Evolutionary conservation across 1,140 invertebrate species (phyloP).

Genomic region (Drosophila azteca): DNA sequence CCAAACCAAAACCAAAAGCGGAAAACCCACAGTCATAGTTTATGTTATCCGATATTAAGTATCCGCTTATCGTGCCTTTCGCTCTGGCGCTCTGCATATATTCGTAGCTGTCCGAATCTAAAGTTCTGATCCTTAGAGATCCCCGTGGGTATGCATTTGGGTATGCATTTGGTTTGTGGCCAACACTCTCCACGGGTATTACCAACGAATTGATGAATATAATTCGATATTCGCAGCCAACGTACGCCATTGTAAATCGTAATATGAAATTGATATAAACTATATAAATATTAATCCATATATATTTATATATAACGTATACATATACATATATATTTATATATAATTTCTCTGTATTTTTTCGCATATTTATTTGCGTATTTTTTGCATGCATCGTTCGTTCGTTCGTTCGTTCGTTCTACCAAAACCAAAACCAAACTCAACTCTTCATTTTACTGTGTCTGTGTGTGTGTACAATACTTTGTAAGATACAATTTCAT

Average conservation of each 20-base stretch:
- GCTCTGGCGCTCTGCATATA: no score
- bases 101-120: no score
- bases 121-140: no score
- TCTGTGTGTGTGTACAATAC: slow-evolving; percentile 78
- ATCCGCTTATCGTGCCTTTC: no score
- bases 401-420: slow-evolving; percentile 67
- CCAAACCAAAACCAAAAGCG: no score
- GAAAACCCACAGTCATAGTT: no score
- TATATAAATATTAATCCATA: slow-evolving; percentile 36
- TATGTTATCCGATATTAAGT: no score
- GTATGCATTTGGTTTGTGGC: no score
- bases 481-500: slow-evolving; percentile 77
- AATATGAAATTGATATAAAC: slow-evolving; percentile 33
- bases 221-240: slow-evolving; percentile 8
- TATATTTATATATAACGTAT: slow-evolving; percentile 54
- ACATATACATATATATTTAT: slow-evolving; percentile 49
- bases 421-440: slow-evolving; percentile 47
- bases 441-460: slow-evolving; percentile 77
- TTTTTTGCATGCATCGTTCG: slow-evolving; percentile 78
- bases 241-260: slow-evolving; percentile 16
- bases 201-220: no score
- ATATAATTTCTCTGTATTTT: slow-evolving; percentile 70
- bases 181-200: no score
- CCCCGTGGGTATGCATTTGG: no score
- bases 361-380: slow-evolving; percentile 73